Base-by-base conservation (phyloP, 2,797 vertebrate species). In the Coregonus sp. region DNA sequence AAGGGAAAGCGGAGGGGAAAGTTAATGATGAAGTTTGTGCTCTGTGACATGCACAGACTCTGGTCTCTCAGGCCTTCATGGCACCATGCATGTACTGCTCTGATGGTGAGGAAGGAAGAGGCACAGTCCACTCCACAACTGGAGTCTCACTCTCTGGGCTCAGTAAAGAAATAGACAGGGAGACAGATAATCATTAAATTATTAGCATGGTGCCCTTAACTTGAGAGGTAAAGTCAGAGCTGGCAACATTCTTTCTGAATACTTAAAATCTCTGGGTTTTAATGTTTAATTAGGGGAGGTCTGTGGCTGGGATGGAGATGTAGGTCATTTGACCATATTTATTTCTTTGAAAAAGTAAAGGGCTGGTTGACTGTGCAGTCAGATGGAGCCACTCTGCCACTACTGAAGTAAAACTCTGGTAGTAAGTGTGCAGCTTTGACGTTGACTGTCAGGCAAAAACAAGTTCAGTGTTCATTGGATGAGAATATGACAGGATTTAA, bases 271-370 rank as follows among this genome's bases (percentile, higher is more conserved):
- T 84, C 83, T 29, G 56, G 56, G 35, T 85, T 80, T 90, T 72
- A 91, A 92, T 91, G 75, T 89, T 91, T 90, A 87, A 93, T 90
- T 78, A 84, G 56, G 31, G n/a, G 54, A 86, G 74, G 59, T 87
- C 75, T 73, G 51, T 4, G 71, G 20, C 25, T 67, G 1, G 15
- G 20, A 72, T 18, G 70, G 29, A 65, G 76, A 90, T 78, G 75
- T 85, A 73, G 91, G 78, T 87, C 79, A 82, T 77, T 77, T 75
- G n/a, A 66, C 74, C 50, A 59, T 77, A 74, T 78, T 84, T 71
- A 59, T 74, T 73, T 79, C 37, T 56, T 54, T n/a, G 7, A 77
- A 80, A 77, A 73, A 47, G 40, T 47, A 47, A 56, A 67, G 56
- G 52, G 14, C 35, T 16, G 15, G 66, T 54, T n/a, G 50, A 33